Evolutionary conservation across 2,888 invertebrate genomes (phyloP), one percentile per base, ranked within the genome.

Genomic region (Chalcosyrphus nemorum): DNA sequence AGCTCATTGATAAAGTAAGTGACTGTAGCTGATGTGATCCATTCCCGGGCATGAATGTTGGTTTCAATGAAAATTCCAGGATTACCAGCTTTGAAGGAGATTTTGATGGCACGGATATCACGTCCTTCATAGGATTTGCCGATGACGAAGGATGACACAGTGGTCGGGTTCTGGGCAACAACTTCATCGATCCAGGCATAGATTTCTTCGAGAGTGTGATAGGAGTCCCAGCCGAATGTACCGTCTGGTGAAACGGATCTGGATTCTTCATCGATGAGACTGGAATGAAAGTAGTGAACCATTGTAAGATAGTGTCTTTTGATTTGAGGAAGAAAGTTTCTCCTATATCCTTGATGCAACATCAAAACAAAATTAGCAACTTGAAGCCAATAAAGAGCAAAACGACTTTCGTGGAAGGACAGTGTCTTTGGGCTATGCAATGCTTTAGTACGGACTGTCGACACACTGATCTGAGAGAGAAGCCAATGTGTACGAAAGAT

Each of bases 1-100:
- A 96, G 90, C 89, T 95, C 93, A 86, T 95, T 94, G 24, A 96
- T 93, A 57, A 96, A 93, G 91, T 94, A 95, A 0, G 94, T 93
- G 0, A 94, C 94, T 0, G 94, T 94, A 0, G 95, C 95, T 0
- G 95, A 94, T 0, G 95, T 93, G 21, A 95, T 95, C 95, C 95
- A 95, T 91, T 96, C 95, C 45, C 95, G 92, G 0, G 94, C 92
- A 87, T 94, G 94, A 38, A 94, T 93, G 59, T 94, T 94, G 41
- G 93, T 93, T 91, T 95, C 95, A 11, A 95, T 92, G 90, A 95
- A 94, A 9, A 94, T 93, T 15, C 92, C 92, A 76, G 93, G 92
- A 89, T 94, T 91, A 86, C 92, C 90, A 0, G 87, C 1, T 4
- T 89, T 89, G 38, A 88, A 88, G 0, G 91, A 91, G 15, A 93